Evolutionary conservation across 2,888 invertebrate species (phyloP), one percentile per base, ranked within the genome.

Genomic region (Helobdella robusta): DNA sequence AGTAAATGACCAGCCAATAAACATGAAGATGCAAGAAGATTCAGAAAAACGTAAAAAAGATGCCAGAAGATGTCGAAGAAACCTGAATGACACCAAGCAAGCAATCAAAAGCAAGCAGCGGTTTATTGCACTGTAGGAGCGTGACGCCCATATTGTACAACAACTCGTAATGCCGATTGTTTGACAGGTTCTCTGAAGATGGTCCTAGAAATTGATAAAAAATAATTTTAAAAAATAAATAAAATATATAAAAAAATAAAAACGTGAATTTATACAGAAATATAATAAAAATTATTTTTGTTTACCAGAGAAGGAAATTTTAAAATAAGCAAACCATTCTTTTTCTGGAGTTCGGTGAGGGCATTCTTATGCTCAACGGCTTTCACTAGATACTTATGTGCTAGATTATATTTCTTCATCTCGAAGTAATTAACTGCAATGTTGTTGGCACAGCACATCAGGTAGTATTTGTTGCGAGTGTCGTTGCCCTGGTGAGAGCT

Each of bases 21-120:
- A n/a, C n/a, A n/a, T n/a, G n/a, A n/a, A n/a, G n/a, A n/a, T n/a
- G n/a, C n/a, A n/a, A n/a, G n/a, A n/a, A n/a, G n/a, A n/a, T n/a
- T n/a, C n/a, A n/a, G n/a, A n/a, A n/a, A n/a, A n/a, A n/a, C n/a
- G n/a, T n/a, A n/a, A n/a, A n/a, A n/a, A n/a, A n/a, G n/a, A n/a
- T n/a, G n/a, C n/a, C n/a, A n/a, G n/a, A n/a, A n/a, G n/a, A n/a
- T n/a, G n/a, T n/a, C 23, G 11, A 4, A 54, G 30, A 18, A 66
- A 88, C 85, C 70, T 90, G 86, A 0, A 90, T 86, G 2, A 89
- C 89, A 78, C 91, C 87, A 18, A 89, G 85, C 52, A 94, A 84
- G 77, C 89, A 91, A 75, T 91, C 91, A 79, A 95, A 94, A 0
- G 95, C 93, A 74, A 88, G 87, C 68, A 84, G 83, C 0, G 89